These are phyloP conservation scores for Phortica magna DNA, from an alignment of 2,888 invertebrate species.

Conservation along the genomic window DNA sequence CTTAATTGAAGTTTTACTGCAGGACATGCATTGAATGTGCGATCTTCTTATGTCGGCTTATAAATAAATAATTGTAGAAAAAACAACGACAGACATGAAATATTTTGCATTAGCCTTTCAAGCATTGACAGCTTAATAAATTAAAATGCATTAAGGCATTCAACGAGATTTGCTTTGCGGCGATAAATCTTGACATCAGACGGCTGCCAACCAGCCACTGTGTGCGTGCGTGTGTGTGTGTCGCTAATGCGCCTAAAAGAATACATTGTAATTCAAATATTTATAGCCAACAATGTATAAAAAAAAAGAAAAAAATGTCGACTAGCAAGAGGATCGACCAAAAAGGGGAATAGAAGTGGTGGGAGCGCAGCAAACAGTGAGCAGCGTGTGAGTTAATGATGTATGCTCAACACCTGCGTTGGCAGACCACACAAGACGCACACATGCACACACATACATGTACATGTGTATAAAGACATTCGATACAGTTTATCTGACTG, in stretches of 20 bases:
- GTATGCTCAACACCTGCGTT: constrained; percentile 24
- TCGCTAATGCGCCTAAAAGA: constrained; percentile 38
- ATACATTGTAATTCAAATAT: constrained; percentile 71
- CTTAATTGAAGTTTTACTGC: constrained; percentile 11
- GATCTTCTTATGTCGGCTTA: not conserved
- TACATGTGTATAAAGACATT: not conserved
- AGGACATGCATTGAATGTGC: not conserved
- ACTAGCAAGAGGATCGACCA: constrained; percentile 36
- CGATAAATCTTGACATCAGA: constrained; percentile 61
- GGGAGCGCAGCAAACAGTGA: not conserved
- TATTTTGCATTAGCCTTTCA: constrained; percentile 30
- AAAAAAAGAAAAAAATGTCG: constrained; percentile 70
- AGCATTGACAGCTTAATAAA: constrained; percentile 69
- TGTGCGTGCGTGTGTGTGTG: not conserved
- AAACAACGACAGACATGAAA: not conserved
- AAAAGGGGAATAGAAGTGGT: not conserved
- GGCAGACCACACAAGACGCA: not conserved
- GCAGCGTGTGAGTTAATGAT: constrained; percentile 24
- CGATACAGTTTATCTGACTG: not conserved
- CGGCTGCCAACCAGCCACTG: not conserved
- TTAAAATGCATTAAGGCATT: constrained; percentile 67
- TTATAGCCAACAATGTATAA: constrained; percentile 70
- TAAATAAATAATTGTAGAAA: not conserved
- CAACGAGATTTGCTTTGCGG: constrained; percentile 62
- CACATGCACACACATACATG: not conserved